These are phyloP conservation scores for Melinaea menophilus DNA, from an alignment of 2,888 invertebrate genomes.

Conservation along the genomic window DNA sequence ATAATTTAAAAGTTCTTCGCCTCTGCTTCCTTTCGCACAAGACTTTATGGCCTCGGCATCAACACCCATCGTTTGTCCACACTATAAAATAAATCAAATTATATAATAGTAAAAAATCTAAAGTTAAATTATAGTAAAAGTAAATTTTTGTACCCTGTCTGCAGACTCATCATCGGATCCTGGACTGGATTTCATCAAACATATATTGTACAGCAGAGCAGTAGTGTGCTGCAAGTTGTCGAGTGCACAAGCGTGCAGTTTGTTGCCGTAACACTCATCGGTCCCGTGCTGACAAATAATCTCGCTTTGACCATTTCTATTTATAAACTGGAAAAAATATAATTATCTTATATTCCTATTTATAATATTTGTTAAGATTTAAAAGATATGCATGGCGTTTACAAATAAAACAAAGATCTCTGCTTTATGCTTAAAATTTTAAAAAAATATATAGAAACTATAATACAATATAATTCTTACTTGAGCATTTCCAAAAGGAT, in stretches of 20 bases:
- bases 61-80: conserved; percentile 27
- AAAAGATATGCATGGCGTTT: no score
- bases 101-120: no score
- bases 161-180: conserved; percentile 41
- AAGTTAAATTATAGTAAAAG: no score
- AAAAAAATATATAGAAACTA: neutral
- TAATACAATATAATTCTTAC: conserved; percentile 8
- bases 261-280: conserved; percentile 86
- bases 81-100: conserved; percentile 26
- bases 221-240: conserved; percentile 77
- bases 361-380: neutral
- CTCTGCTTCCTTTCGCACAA: conserved; percentile 41
- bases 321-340: conserved; percentile 39
- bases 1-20: conserved; percentile 23
- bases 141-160: neutral
- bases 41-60: conserved; percentile 38
- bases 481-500: conserved; percentile 88
- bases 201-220: conserved; percentile 80
- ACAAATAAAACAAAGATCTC: no score
- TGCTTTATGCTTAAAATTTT: no score
- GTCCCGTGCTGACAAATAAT: conserved; percentile 87
- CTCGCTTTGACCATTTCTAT: conserved; percentile 31
- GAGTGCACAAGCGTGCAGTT: conserved; percentile 86
- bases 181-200: conserved; percentile 78
- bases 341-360: conserved; percentile 2